Evolutionary conservation across 2,113 vertebrate species (phyloP).

Genomic region (Lucifuga dentata): DNA sequence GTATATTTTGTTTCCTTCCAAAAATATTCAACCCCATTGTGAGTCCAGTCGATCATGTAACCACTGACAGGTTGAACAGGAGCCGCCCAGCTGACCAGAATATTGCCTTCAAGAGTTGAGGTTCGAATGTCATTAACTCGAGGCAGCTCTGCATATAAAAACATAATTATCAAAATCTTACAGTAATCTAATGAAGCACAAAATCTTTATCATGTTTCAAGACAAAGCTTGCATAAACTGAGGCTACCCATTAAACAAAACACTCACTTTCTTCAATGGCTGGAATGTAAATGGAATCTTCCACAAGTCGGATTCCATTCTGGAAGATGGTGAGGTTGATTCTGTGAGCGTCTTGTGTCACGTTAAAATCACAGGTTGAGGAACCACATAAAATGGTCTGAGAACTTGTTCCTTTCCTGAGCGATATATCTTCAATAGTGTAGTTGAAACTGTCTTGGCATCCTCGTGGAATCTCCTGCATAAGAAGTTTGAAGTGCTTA

Average conservation of each 20-base stretch:
- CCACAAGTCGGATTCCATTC: background rate
- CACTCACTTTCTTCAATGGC: constrained; percentile 64
- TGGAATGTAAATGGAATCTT: constrained; percentile 68
- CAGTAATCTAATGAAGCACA: background rate
- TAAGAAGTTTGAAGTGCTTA: constrained; percentile 5
- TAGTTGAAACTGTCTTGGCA: constrained; percentile 52
- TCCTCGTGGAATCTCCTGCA: constrained; percentile 56
- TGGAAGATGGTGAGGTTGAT: constrained; percentile 42
- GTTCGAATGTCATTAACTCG: constrained; percentile 50
- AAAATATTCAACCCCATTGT: constrained; percentile 43
- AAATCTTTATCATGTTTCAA: background rate
- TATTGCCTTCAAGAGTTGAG: background rate
- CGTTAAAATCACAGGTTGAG: constrained; percentile 38
- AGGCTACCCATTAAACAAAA: constrained; percentile 1
- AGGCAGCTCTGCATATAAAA: constrained; percentile 50
- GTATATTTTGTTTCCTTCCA: constrained; percentile 65
- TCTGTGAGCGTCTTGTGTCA: constrained; percentile 50
- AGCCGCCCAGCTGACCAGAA: constrained; percentile 64
- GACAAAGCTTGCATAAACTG: background rate
- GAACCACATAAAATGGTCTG: background rate
- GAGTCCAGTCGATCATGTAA: constrained; percentile 76
- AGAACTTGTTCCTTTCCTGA: background rate
- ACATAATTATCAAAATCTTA: background rate
- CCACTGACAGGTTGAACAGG: constrained; percentile 37
- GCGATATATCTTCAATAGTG: constrained; percentile 13